Conservation (phyloP, 2,888 invertebrate genomes). For the Pandemis cinnamomeana region DNA sequence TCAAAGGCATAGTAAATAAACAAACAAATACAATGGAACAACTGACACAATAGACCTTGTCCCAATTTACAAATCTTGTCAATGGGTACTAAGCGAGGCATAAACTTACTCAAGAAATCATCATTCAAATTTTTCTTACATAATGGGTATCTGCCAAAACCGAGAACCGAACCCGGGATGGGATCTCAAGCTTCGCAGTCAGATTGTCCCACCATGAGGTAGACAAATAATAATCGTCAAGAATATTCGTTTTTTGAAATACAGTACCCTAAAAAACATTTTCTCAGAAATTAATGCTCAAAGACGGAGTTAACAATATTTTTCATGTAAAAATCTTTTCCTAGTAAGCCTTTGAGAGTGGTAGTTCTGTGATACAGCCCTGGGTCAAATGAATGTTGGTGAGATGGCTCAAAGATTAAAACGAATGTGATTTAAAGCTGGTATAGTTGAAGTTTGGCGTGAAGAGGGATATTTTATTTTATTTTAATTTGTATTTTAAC, state of each 20-base stretch:
- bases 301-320: constrained; percentile 49
- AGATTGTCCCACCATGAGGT: too few species aligned
- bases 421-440: constrained; percentile 27
- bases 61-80: too few species aligned
- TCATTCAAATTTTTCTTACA: too few species aligned
- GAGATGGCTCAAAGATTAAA: constrained; percentile 19
- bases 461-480: background rate
- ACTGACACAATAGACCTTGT: too few species aligned
- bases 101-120: too few species aligned
- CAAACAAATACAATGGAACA: too few species aligned
- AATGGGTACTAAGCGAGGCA: too few species aligned
- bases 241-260: background rate
- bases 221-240: background rate
- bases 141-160: too few species aligned
- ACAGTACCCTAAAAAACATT: constrained; percentile 46
- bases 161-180: too few species aligned
- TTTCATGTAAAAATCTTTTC: constrained; percentile 46
- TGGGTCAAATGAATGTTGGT: constrained; percentile 32
- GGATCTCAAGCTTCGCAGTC: too few species aligned
- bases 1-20: too few species aligned
- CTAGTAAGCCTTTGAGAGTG: constrained; percentile 37
- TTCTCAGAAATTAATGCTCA: constrained; percentile 45
- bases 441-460: constrained; percentile 9
- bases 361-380: constrained; percentile 37
- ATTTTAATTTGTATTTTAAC: background rate